Conservation (phyloP, 2,888 invertebrate species). For the Mythimna lalbum region DNA sequence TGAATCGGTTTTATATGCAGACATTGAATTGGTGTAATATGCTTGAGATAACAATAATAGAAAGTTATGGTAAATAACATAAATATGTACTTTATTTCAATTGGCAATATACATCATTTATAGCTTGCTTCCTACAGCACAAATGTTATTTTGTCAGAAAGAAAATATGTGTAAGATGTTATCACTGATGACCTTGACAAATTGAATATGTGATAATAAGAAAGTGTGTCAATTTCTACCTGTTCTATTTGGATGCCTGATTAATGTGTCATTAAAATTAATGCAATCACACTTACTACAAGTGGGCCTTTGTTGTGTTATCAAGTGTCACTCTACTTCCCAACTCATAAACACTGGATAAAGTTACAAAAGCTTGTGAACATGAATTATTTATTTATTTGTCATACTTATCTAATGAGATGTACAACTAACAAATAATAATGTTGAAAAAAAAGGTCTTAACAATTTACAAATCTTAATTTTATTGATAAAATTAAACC, state of each 20-base stretch:
- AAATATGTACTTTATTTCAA: slow-evolving; percentile 12
- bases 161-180: slow-evolving; percentile 23
- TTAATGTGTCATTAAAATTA: background rate
- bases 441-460: background rate
- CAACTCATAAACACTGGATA: background rate
- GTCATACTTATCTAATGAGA: background rate
- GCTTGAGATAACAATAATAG: slow-evolving; percentile 27
- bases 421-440: background rate
- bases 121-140: background rate
- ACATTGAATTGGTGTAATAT: slow-evolving; percentile 22
- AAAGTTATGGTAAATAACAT: slow-evolving; percentile 13
- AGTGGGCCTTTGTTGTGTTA: background rate
- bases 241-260: background rate
- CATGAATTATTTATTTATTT: background rate
- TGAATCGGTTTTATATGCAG: background rate
- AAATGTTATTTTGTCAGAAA: background rate
- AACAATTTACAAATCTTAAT: background rate
- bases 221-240: slow-evolving; percentile 18
- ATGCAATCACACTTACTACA: background rate
- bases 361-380: background rate
- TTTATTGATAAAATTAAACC: slow-evolving; percentile 11
- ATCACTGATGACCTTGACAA: slow-evolving; percentile 36
- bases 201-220: slow-evolving; percentile 25
- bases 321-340: background rate
- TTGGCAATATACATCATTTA: background rate